These are phyloP conservation scores for Cephus runcator DNA, from an alignment of 2,888 invertebrate genomes.

Conservation along the genomic window DNA sequence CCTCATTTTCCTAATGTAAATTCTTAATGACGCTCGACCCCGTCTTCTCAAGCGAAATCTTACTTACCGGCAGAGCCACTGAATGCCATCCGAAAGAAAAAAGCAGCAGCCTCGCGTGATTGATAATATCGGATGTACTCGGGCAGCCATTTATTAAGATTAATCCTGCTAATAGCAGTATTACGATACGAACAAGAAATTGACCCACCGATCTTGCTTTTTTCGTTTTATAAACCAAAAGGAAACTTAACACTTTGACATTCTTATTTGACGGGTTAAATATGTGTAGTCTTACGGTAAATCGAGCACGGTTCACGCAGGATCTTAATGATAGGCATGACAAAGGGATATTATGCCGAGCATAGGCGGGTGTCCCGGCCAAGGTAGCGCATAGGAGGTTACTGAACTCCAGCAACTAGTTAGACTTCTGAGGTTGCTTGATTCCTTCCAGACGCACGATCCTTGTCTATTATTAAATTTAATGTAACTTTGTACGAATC, in stretches of 20 bases:
- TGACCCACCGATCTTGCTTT: no score
- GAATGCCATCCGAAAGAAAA: no score
- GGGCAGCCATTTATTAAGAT: no score
- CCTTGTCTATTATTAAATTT: background rate
- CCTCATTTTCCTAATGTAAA: no score
- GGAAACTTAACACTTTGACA: background rate
- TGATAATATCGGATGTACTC: no score
- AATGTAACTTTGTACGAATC: background rate
- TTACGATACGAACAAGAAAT: no score
- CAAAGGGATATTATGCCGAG: constrained; percentile 34
- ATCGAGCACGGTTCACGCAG: background rate
- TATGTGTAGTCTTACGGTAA: background rate
- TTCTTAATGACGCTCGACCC: no score
- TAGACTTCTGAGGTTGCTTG: background rate
- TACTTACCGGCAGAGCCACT: no score
- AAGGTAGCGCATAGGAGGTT: constrained; percentile 34
- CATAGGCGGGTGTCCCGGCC: constrained; percentile 27
- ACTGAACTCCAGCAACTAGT: constrained; percentile 30
- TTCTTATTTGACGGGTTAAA: background rate
- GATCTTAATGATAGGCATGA: constrained; percentile 31
- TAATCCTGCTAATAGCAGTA: no score
- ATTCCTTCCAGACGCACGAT: background rate
- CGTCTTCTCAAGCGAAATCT: no score
- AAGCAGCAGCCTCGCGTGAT: no score
- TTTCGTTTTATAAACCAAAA: no score